A percentile compares a stretch with the other conserved stretches of the same genome.
phyloP scores from a whole-genome alignment of 2,797 vertebrate genomes.

The Amphiprion clarkii region DNA sequence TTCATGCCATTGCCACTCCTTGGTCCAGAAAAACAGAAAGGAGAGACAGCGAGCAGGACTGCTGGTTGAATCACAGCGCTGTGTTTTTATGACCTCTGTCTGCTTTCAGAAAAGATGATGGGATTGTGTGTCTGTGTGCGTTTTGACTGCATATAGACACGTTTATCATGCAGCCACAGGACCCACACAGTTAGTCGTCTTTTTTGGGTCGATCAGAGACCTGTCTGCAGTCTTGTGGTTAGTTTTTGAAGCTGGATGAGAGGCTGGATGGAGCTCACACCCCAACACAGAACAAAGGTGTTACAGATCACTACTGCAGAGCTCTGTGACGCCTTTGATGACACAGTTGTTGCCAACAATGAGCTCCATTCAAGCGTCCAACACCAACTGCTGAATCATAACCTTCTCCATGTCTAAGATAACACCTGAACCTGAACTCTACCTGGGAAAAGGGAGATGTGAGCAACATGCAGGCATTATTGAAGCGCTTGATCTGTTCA shows the following conservation, averaged over 20 bases:
- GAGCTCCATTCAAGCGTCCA: constrained; percentile 28
- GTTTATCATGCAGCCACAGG: constrained; percentile 49
- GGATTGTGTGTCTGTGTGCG: constrained; percentile 19
- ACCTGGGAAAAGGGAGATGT: background rate
- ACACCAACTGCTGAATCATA: constrained; percentile 37
- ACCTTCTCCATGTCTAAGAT: constrained; percentile 27
- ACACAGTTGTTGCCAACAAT: constrained; percentile 26
- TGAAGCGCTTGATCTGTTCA: background rate
- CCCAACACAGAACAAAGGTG: constrained; percentile 55
- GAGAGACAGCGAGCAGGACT: constrained; percentile 33
- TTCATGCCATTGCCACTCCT: constrained; percentile 55
- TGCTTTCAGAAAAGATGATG: constrained; percentile 38
- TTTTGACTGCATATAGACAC: constrained; percentile 2
- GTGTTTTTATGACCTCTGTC: constrained; percentile 49
- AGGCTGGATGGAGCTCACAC: constrained; percentile 25
- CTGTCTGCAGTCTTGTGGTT: constrained; percentile 47
- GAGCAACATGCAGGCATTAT: background rate
- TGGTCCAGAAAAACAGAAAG: constrained; percentile 61
- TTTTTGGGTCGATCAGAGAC: constrained; percentile 40
- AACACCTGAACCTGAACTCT: background rate
- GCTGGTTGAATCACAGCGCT: constrained; percentile 51
- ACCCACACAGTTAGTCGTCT: constrained; percentile 29
- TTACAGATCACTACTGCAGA: constrained; percentile 43
- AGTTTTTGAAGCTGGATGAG: constrained; percentile 13
- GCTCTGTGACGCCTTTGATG: constrained; percentile 28